A percentile compares a stretch with the other conserved stretches of the same genome.
These are phyloP conservation scores for Suillia variegata DNA, from an alignment of 2,888 invertebrate genomes.

Conservation along the genomic window DNA sequence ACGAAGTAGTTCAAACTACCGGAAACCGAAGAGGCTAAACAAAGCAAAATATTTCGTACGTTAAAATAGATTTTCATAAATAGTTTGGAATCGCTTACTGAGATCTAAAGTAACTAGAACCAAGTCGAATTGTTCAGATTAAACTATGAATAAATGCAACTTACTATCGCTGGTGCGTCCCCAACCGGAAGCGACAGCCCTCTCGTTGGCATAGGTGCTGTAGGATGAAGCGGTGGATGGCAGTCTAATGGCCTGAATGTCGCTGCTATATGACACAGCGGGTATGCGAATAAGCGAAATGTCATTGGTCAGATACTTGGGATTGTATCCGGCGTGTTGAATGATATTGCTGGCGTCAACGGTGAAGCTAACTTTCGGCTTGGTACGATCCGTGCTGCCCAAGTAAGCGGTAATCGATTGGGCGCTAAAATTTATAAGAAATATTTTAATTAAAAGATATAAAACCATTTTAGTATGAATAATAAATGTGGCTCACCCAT, in stretches of 20 bases:
- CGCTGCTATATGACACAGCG: constrained; percentile 8
- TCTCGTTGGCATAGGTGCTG: constrained; percentile 41
- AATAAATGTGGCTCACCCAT: constrained; percentile 23
- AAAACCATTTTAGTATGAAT: background rate
- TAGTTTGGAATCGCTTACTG: too few species aligned
- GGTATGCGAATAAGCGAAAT: constrained; percentile 20
- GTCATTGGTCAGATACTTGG: constrained; percentile 32
- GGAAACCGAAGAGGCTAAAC: constrained; percentile 23
- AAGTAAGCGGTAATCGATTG: constrained; percentile 34
- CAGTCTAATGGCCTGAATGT: constrained; percentile 30
- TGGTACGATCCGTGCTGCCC: constrained; percentile 39
- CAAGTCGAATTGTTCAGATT: background rate
- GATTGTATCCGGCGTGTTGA: constrained; percentile 45
- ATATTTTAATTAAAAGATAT: background rate
- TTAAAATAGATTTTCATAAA: too few species aligned
- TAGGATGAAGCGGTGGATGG: constrained; percentile 32
- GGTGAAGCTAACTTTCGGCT: constrained; percentile 30
- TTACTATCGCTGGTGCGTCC: constrained; percentile 47
- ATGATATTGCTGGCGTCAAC: constrained; percentile 35
- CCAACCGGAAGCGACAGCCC: constrained; percentile 61
- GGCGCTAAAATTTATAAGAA: constrained; percentile 24
- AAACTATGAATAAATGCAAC: too few species aligned
- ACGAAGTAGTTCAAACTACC: constrained; percentile 52
- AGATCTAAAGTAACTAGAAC: too few species aligned
- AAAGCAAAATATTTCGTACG: too few species aligned